Evolutionary conservation across 2,888 invertebrate species (phyloP).

Genomic region (Aporophyla nigra): DNA sequence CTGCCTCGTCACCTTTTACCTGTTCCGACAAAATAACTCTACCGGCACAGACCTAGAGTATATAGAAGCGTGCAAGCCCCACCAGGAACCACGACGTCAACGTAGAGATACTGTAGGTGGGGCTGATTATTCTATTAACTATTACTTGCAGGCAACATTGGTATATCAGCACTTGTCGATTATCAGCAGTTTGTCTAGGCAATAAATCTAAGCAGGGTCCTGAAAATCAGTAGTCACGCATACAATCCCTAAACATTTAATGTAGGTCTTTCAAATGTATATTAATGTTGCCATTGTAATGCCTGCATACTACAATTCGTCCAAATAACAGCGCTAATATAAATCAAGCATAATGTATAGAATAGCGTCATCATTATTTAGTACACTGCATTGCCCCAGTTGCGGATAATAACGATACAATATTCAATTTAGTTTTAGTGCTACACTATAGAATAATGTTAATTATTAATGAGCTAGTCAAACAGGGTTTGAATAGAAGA

Average conservation of each 20-base stretch:
- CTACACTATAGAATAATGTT: conserved; percentile 36
- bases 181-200: too few species aligned
- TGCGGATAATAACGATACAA: conserved; percentile 43
- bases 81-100: too few species aligned
- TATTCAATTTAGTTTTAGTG: conserved; percentile 57
- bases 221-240: neutral
- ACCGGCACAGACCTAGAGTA: too few species aligned
- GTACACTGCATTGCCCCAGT: conserved; percentile 57
- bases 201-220: too few species aligned
- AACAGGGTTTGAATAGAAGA: neutral
- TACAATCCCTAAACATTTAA: neutral
- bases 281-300: conserved; percentile 1
- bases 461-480: conserved; percentile 39
- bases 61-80: too few species aligned
- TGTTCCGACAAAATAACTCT: too few species aligned
- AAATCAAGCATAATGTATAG: conserved; percentile 53
- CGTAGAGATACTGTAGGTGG: too few species aligned
- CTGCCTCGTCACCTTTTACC: too few species aligned
- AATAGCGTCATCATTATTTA: conserved; percentile 59
- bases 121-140: too few species aligned
- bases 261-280: neutral
- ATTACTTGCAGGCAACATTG: too few species aligned
- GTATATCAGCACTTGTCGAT: too few species aligned
- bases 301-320: too few species aligned
- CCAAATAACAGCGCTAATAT: conserved; percentile 47